These are phyloP conservation scores for Drosophila leontia DNA, from an alignment of 1,140 invertebrate species.

Conservation along the genomic window DNA sequence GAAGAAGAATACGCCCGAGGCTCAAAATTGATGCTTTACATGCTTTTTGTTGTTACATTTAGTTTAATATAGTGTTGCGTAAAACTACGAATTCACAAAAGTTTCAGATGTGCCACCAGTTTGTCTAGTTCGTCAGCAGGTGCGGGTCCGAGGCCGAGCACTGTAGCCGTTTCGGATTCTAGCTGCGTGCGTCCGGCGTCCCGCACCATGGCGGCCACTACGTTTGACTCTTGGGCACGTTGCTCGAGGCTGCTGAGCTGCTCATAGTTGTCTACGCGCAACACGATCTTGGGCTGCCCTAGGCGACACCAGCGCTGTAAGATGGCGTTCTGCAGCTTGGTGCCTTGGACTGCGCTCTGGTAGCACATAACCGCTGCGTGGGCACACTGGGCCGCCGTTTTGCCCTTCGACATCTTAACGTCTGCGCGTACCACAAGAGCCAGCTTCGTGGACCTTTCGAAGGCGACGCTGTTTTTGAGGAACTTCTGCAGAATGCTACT, in stretches of 20 bases:
- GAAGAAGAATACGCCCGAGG: slow-evolving; percentile 29
- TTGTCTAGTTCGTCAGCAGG: slow-evolving; percentile 87
- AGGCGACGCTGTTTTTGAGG: slow-evolving; percentile 36
- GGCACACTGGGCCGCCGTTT: slow-evolving; percentile 92
- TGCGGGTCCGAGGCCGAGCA: slow-evolving; percentile 92
- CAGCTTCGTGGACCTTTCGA: slow-evolving; percentile 87
- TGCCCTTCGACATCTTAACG: slow-evolving; percentile 92
- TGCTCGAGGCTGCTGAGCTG: slow-evolving; percentile 86
- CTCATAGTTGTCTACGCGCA: slow-evolving; percentile 86
- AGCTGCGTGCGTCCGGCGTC: slow-evolving; percentile 93
- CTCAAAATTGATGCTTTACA: background rate
- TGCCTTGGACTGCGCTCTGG: slow-evolving; percentile 85
- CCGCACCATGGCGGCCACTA: slow-evolving; percentile 88
- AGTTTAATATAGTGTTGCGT: slow-evolving; percentile 40
- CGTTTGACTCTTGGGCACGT: slow-evolving; percentile 86
- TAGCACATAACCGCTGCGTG: slow-evolving; percentile 91
- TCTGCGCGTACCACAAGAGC: slow-evolving; percentile 91
- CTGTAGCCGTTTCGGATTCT: slow-evolving; percentile 88
- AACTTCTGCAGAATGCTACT: slow-evolving; percentile 66
- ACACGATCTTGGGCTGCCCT: slow-evolving; percentile 92
- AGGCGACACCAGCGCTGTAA: slow-evolving; percentile 88
- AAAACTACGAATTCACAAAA: slow-evolving; percentile 86
- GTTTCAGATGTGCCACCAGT: slow-evolving; percentile 89
- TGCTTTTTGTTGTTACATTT: slow-evolving; percentile 13
- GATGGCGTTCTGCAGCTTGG: slow-evolving; percentile 78